Conservation (phyloP, 2,113 vertebrate genomes). For the Cryptotis parvus region DNA sequence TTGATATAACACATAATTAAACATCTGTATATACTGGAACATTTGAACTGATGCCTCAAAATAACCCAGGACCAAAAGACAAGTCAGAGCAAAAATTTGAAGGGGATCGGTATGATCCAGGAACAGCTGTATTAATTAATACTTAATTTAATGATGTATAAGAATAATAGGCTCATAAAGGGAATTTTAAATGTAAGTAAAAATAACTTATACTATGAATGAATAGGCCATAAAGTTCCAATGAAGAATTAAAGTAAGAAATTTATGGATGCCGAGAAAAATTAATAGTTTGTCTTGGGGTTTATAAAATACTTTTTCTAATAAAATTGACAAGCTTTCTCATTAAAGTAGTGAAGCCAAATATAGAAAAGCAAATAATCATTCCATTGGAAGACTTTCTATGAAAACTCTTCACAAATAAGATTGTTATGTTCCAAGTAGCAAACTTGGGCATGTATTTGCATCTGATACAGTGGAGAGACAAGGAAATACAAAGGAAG, state of each 20-base stretch:
- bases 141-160: background rate
- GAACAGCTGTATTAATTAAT: slow-evolving; percentile 19
- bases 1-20: slow-evolving; percentile 1
- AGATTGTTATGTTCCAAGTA: background rate
- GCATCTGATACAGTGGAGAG: background rate
- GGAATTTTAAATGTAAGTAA: slow-evolving; percentile 41
- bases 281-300: background rate
- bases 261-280: background rate
- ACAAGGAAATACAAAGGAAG: background rate
- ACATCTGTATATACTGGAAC: background rate
- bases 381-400: background rate
- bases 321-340: background rate
- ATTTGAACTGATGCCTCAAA: slow-evolving; percentile 16
- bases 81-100: slow-evolving; percentile 12
- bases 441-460: background rate
- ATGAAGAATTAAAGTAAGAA: background rate
- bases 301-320: slow-evolving; percentile 6
- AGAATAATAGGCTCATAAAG: slow-evolving; percentile 10
- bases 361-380: background rate
- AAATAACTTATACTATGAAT: background rate
- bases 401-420: background rate
- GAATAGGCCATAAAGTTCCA: background rate
- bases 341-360: background rate
- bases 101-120: background rate
- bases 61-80: background rate